Percentiles rank a stretch among this genome's conserved stretches.
These are phyloP conservation scores for Stylophora pistillata DNA, from an alignment of 64 coral and sea anemone genomes.

Conservation along the genomic window DNA sequence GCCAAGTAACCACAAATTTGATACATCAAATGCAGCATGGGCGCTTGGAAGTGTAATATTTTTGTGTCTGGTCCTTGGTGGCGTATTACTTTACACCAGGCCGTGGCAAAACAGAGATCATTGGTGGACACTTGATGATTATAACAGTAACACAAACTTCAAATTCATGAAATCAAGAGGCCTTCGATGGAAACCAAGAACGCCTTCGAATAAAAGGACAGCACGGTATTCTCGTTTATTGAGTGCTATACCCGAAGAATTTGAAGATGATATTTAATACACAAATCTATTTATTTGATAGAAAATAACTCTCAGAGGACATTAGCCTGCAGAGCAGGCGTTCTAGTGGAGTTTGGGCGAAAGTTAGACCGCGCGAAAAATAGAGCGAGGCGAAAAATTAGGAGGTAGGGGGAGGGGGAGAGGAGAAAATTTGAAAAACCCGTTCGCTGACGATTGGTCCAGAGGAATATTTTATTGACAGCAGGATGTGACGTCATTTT, in stretches of 20 bases:
- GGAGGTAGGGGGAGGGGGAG: too few species aligned
- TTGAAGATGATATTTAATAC: slow-evolving; percentile 56
- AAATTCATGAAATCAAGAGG: slow-evolving; percentile 77
- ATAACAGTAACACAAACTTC: slow-evolving; percentile 90
- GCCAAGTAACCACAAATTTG: slow-evolving; percentile 52
- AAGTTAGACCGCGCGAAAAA: too few species aligned
- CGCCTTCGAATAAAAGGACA: slow-evolving; percentile 30
- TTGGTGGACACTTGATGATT: slow-evolving; percentile 81
- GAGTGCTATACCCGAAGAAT: slow-evolving; percentile 70
- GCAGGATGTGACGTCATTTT: too few species aligned
- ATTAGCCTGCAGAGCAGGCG: too few species aligned
- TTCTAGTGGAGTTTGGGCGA: too few species aligned
- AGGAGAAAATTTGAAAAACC: too few species aligned
- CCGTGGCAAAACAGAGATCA: slow-evolving; percentile 90
- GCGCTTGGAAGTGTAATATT: slow-evolving; percentile 90
- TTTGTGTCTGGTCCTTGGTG: slow-evolving; percentile 65
- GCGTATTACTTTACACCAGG: slow-evolving; percentile 80
- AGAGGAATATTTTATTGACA: too few species aligned
- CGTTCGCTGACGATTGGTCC: too few species aligned
- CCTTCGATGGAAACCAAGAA: slow-evolving; percentile 51
- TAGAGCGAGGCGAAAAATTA: too few species aligned
- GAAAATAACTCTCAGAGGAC: too few species aligned
- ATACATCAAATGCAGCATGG: slow-evolving; percentile 91
- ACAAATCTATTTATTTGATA: background rate
- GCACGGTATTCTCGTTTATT: slow-evolving; percentile 49